These are phyloP conservation scores for Drosophila bunnanda DNA, from an alignment of 2,888 invertebrate genomes.

Conservation along the genomic window DNA sequence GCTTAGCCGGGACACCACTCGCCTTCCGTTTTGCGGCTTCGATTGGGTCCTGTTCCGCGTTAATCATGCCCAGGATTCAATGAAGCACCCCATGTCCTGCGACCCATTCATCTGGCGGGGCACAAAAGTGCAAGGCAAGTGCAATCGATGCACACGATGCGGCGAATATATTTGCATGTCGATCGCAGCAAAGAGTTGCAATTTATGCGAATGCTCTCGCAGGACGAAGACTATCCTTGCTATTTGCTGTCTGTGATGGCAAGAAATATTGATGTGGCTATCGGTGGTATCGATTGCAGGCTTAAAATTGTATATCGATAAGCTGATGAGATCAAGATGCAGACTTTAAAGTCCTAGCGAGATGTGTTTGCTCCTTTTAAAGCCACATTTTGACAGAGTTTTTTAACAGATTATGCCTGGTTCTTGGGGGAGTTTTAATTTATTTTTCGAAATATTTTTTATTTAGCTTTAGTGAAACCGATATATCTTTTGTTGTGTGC, in stretches of 20 bases:
- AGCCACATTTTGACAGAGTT: neutral
- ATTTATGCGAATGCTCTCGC: constrained; percentile 34
- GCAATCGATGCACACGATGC: constrained; percentile 23
- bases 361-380: neutral
- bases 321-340: fast-evolving
- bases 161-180: constrained; percentile 52
- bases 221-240: neutral
- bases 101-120: constrained; percentile 19
- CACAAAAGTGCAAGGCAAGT: constrained; percentile 36
- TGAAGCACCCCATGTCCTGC: neutral
- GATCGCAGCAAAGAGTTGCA: constrained; percentile 47
- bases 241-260: neutral
- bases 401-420: neutral
- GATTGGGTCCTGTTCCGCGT: constrained; percentile 5
- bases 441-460: neutral
- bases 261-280: neutral
- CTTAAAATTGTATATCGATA: neutral
- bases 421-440: neutral
- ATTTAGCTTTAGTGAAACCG: neutral
- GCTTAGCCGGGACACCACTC: neutral
- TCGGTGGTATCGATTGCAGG: neutral
- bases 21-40: neutral
- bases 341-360: neutral
- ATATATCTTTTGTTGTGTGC: neutral
- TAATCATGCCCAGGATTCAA: constrained; percentile 17